Conservation (phyloP, 2,888 invertebrate species). For the Eutolmus rufibarbis region DNA sequence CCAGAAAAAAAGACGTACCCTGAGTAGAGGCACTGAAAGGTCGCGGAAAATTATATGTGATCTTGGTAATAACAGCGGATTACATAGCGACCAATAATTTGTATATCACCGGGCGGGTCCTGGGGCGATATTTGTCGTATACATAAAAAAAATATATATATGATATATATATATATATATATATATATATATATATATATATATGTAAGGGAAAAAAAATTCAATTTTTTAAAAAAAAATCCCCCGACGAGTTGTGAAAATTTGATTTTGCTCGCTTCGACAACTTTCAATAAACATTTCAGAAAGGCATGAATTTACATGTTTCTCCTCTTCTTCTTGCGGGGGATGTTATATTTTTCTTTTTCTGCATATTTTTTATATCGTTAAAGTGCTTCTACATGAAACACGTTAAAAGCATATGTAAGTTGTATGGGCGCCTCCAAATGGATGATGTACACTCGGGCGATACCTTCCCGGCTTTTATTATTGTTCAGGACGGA, state of each 20-base stretch:
- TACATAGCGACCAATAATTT: neutral
- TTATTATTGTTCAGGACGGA: neutral
- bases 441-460: constrained; percentile 3
- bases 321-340: neutral
- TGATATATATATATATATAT: too few relatives aligned
- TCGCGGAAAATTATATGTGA: neutral
- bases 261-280: constrained; percentile 16
- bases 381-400: constrained; percentile 15
- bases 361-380: constrained; percentile 12
- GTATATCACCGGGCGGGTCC: neutral
- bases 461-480: neutral
- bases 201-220: neutral
- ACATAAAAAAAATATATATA: neutral
- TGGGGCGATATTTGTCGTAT: neutral
- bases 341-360: neutral
- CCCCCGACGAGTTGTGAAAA: neutral
- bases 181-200: too few relatives aligned
- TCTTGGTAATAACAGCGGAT: neutral
- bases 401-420: constrained; percentile 33
- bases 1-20: neutral
- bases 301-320: neutral
- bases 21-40: neutral
- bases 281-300: constrained; percentile 23
- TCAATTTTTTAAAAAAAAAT: neutral
- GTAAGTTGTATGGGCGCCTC: neutral